Evolutionary conservation across 1,140 invertebrate species (phyloP).

Genomic region (Cheumatopsyche charites): DNA sequence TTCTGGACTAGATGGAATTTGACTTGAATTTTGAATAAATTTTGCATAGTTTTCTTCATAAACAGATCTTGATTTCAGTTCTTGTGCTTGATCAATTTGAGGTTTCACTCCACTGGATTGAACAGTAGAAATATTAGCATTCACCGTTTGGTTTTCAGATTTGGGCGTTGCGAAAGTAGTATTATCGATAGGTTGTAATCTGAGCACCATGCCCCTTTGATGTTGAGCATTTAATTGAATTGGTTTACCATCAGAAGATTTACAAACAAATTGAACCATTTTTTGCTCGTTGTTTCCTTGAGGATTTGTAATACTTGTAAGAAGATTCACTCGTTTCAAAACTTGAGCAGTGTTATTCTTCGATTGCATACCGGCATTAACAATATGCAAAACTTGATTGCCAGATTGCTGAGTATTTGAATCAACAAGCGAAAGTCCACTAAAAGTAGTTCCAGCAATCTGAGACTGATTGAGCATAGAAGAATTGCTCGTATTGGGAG

Average conservation of each 20-base stretch:
- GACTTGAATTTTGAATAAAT: slow-evolving; percentile 59
- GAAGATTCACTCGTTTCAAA: slow-evolving; percentile 59
- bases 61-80: slow-evolving; percentile 61
- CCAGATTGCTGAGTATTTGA: slow-evolving; percentile 55
- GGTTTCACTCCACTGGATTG: slow-evolving; percentile 32
- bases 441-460: slow-evolving; percentile 52
- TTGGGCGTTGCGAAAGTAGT: slow-evolving; percentile 50
- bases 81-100: slow-evolving; percentile 51
- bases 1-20: slow-evolving; percentile 51
- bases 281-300: slow-evolving; percentile 61
- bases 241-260: slow-evolving; percentile 63
- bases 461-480: slow-evolving; percentile 50
- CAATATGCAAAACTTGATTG: slow-evolving; percentile 60
- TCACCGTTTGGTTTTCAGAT: slow-evolving; percentile 52
- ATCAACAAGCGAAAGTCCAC: slow-evolving; percentile 57
- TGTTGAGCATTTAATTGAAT: slow-evolving; percentile 60
- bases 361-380: slow-evolving; percentile 55
- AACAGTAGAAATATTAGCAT: slow-evolving; percentile 38
- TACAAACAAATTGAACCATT: slow-evolving; percentile 65
- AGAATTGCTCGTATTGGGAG: slow-evolving; percentile 47
- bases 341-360: slow-evolving; percentile 56
- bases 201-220: slow-evolving; percentile 59
- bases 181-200: slow-evolving; percentile 56
- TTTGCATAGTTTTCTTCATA: slow-evolving; percentile 64
- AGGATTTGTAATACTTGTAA: slow-evolving; percentile 58